These are phyloP conservation scores for Euschistus heros DNA, from an alignment of 1,140 invertebrate species.

Conservation along the genomic window DNA sequence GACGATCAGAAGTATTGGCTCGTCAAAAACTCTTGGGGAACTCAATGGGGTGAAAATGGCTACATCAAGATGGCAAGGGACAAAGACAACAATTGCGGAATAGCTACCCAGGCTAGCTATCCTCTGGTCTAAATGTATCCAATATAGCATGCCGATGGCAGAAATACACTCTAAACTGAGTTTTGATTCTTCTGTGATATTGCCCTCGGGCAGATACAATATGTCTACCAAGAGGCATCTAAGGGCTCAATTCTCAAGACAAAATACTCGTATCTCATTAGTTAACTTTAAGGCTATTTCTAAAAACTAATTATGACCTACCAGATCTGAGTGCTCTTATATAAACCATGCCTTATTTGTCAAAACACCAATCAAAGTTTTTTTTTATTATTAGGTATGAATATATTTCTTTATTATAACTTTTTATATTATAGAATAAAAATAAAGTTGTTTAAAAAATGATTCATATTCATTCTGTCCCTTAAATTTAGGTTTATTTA, in stretches of 20 bases:
- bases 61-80: constrained; percentile 45
- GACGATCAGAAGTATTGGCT: constrained; percentile 64
- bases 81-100: constrained; percentile 44
- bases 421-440: not conserved
- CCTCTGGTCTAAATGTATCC: constrained; percentile 31
- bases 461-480: too few relatives aligned
- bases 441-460: too few relatives aligned
- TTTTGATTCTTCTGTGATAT: too few relatives aligned
- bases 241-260: not conserved
- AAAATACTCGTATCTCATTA: not conserved
- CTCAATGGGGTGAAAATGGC: constrained; percentile 42
- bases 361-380: not conserved
- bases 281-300: not conserved
- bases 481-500: too few relatives aligned
- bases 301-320: not conserved
- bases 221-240: not conserved
- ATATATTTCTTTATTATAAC: not conserved
- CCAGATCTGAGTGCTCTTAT: too few relatives aligned
- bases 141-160: not conserved
- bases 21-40: constrained; percentile 54
- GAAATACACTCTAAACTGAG: not conserved
- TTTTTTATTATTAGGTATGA: not conserved
- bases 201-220: not conserved
- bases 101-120: constrained; percentile 40
- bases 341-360: not conserved